phyloP scores from a whole-genome alignment of 2,113 vertebrate species.

The Nestor notabilis region DNA sequence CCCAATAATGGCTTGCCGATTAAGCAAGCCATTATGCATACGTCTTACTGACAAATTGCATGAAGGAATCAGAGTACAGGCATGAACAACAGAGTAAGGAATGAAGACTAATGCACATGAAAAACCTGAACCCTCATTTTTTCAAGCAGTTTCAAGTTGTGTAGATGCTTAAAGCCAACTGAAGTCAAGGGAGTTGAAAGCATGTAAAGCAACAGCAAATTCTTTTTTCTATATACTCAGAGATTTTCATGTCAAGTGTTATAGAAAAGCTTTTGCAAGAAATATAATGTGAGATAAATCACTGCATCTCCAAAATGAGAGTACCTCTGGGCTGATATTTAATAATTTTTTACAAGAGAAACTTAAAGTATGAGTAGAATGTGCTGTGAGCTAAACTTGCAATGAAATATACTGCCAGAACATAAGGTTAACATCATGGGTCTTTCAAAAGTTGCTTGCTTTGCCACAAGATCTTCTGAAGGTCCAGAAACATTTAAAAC shows the following conservation, averaged over 20 bases:
- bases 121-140: neutral
- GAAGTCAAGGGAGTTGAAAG: neutral
- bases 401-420: neutral
- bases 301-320: neutral
- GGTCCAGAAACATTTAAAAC: neutral
- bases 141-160: neutral
- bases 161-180: neutral
- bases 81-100: neutral
- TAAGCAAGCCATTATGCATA: neutral
- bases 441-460: neutral
- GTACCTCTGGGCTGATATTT: neutral
- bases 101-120: neutral
- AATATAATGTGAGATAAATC: neutral
- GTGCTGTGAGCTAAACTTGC: neutral
- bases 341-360: neutral
- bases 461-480: fast-evolving
- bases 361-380: neutral
- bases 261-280: neutral
- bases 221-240: neutral
- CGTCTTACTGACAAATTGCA: neutral
- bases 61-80: neutral
- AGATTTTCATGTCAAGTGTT: neutral
- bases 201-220: neutral
- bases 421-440: too few species aligned
- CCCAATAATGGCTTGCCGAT: neutral